Evolutionary conservation across 2,888 invertebrate genomes (phyloP), one percentile per base, ranked within the genome.

Genomic region (Mythimna ferrago): DNA sequence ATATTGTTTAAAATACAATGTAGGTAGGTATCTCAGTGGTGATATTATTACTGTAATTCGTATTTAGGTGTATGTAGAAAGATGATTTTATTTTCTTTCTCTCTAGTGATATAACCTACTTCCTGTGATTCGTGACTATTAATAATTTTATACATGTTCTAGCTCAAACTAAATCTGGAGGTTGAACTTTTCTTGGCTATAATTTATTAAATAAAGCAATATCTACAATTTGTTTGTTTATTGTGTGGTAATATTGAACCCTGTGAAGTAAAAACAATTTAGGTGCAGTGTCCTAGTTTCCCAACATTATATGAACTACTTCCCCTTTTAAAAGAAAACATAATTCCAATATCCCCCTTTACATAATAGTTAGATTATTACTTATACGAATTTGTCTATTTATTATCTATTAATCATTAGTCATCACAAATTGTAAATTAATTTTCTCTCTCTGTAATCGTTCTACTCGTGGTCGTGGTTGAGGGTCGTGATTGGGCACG

Each of bases 111-210:
- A 90, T 88, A 80, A 88, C 87, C 90, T 90, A 94, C 92, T 94
- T 95, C 94, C 95, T 95, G 95, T 95, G 95, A 95, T 95, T 95
- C 92, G 91, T 94, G 92, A 94, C 93, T 95, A 93, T 93, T 93
- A 88, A 93, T 93, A 94, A 93, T 95, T 95, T 95, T 95, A 92
- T 94, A 95, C 94, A 89, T 91, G 91, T 93, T 93, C 89, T 94
- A 94, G 94, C 93, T 95, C 93, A 94, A 94, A 79, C 76, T 71
- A 90, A 88, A 87, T 91, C 86, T 90, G 87, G 92, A 92, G 90
- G 91, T 93, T 92, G 88, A 91, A 93, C 91, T 93, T 92, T 88
- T 93, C 89, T 92, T 92, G 94, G 94, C 94, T 94, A 94, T 94
- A 94, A 94, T 93, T 94, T 94, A 93, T 88, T 92, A 89, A 92